Evolutionary conservation across 2,888 invertebrate genomes (phyloP), one percentile per base, ranked within the genome.

Genomic region (Odontocolon sp.): DNA sequence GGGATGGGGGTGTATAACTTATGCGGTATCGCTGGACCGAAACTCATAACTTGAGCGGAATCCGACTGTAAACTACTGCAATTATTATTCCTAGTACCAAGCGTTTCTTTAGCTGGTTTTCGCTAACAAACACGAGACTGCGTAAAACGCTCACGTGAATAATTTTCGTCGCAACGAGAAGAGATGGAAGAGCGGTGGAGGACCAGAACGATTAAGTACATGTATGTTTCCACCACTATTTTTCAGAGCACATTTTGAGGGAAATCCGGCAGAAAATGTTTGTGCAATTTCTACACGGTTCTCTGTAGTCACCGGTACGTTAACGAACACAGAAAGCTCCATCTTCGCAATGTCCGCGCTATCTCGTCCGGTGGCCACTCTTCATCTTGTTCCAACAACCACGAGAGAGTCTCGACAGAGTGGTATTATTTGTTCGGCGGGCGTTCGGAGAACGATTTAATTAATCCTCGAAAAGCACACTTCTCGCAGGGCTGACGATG

Each of bases 401-500:
- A 21, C 31, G 21, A 9, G 54, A 47, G 76, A 47, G 59, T 66
- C 31, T 69, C 40, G 68, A 57, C 71, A 42, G 71, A 71, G 71
- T 57, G 66, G 78, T 80, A 80, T 77, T 86, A 86, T 86, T 86
- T 86, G 85, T 83, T 84, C 85, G 83, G 68, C 64, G 80, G 80
- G 79, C 77, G 77, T 82, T 74, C 64, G 70, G 80, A 79, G 80
- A 84, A 85, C 85, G 84, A 85, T 86, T 86, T 85, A 85, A 85
- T 85, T 85, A 86, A 85, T 85, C 84, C 86, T 81, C 80, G 84
- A 86, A 83, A 83, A 86, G 85, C 83, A 74, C 81, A 80, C 84
- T 82, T 79, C 80, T 82, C 80, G 42, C 56, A 31, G 38, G 61
- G 18, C 31, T 77, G 73, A 54, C 72, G 75, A 73, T 78, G 82